phyloP scores from a whole-genome alignment of 2,888 invertebrate species.

The Pseudoips prasinana region DNA sequence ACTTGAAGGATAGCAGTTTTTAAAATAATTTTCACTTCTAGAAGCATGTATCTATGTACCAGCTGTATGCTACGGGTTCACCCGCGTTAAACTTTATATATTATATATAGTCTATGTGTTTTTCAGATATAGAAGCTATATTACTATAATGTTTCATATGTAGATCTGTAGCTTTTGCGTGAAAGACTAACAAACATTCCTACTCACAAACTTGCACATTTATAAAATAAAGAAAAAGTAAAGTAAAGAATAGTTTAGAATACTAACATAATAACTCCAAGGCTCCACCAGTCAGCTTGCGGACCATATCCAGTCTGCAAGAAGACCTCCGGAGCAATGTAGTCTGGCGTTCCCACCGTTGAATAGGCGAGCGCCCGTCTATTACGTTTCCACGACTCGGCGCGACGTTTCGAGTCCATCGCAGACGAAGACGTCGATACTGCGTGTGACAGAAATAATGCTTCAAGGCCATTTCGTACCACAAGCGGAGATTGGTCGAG shows the following conservation, averaged over 20 bases:
- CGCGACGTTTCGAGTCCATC: constrained; percentile 98
- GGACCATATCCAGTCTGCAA: constrained; percentile 98
- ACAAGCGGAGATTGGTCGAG: neutral
- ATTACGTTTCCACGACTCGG: constrained; percentile 99
- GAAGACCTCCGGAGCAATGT: constrained; percentile 99
- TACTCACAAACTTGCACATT: neutral
- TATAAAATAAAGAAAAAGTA: neutral
- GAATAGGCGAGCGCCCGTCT: constrained; percentile 96
- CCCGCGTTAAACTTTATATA: too few species aligned
- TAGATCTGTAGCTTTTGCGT: neutral
- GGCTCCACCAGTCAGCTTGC: constrained; percentile 99
- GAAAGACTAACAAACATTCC: neutral
- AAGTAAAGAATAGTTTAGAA: too few species aligned
- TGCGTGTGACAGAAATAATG: constrained; percentile 34
- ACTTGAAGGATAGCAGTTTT: too few species aligned
- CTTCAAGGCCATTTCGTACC: neutral
- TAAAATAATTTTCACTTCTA: too few species aligned
- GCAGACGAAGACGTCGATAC: constrained; percentile 75
- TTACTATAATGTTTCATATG: neutral
- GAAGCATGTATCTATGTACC: too few species aligned
- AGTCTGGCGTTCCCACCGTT: constrained; percentile 99
- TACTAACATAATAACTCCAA: constrained; percentile 98
- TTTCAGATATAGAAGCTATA: too few species aligned
- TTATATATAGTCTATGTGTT: too few species aligned
- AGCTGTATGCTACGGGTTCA: too few species aligned